Evolutionary conservation across 1,140 invertebrate genomes (phyloP), one percentile per base, ranked within the genome.

Genomic region (Steinernema feltiae): DNA sequence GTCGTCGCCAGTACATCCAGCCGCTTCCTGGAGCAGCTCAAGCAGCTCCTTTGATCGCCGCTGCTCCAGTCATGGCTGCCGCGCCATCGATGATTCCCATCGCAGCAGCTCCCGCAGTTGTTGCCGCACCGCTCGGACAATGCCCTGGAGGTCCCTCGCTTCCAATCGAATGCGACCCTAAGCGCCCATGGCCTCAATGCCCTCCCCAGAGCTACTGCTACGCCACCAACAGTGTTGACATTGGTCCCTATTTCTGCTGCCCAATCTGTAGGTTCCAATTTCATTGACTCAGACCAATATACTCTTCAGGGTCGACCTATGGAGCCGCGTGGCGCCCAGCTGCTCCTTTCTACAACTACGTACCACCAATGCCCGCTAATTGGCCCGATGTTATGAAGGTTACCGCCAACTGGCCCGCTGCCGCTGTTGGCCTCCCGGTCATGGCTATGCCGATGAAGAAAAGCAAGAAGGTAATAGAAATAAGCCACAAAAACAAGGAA

Each of bases 151-250:
- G 84, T 27, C 82, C 85, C 12, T 81, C 83, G 1, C 80, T 85
- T 69, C 83, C 83, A n/a, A 81, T 85, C 32, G 84, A 86, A 69
- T 85, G 84, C 71, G 84, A 85, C 72, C 85, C 84, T n/a, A 85
- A 85, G 75, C 78, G 84, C 12, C 84, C 84, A 21, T 85, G 84
- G 84, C 84, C 84, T 1, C 81, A 84, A 75, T 85, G 84, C 74
- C 84, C 84, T 17, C 84, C 84, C 15, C 84, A 86, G 73, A 85
- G 84, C 29, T 85, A 85, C 73, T 85, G 84, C 76, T 85, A 86
- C 71, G 84, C 84, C 24, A 86, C 84, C 41, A 86, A 86, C 79
- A 78, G 80, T 30, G 84, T 85, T 41, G 85, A 85, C 74, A 85
- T 85, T 48, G 84, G 84, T 32, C 84, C 84, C 18, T 85, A 85